Evolutionary conservation across 2,888 invertebrate genomes (phyloP), one percentile per base, ranked within the genome.

Genomic region (Syrphus vitripennis): DNA sequence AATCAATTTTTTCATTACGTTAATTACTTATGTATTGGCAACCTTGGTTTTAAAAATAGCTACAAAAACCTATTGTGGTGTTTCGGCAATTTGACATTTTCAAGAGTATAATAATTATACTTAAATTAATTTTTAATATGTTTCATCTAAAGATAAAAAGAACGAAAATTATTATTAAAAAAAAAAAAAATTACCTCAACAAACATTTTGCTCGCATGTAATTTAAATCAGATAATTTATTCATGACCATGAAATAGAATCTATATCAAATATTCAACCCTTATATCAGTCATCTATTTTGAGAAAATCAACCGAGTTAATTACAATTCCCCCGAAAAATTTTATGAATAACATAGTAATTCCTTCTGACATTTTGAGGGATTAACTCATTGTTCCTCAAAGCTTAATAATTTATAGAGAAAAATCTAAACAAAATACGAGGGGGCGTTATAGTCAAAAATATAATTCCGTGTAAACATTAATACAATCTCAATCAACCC

Each of bases 371-470:
- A 10, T 40, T 19, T 37, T 45, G 19, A 16, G 1, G 4, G 19
- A 10, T 4, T 12, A 34, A 37, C 26, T 7, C 55, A 45, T 29
- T 40, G n/a, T 79, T 14, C n/a, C 3, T 59, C 3, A 21, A 55
- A 24, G 1, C 7, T 61, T 1, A 61, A 26, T 40, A n/a, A 40
- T 61, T 61, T 16, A 61, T 59, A 45, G n/a, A 12, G n/a, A n/a
- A n/a, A 63, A 29, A 14, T 45, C 26, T 29, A 45, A 45, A 29
- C 1, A 19, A 37, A 3, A 55, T 57, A 69, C 31, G 40, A 57
- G 40, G 69, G 83, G 83, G 83, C 79, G 79, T n/a, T n/a, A n/a
- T n/a, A n/a, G n/a, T 83, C 55, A 50, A 19, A 61, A 29, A 10
- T 12, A 16, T 40, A 63, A 63, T 65, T 45, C 10, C 16, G 16